These are phyloP conservation scores for Symphodus melops DNA, from an alignment of 2,113 vertebrate species.

Conservation along the genomic window DNA sequence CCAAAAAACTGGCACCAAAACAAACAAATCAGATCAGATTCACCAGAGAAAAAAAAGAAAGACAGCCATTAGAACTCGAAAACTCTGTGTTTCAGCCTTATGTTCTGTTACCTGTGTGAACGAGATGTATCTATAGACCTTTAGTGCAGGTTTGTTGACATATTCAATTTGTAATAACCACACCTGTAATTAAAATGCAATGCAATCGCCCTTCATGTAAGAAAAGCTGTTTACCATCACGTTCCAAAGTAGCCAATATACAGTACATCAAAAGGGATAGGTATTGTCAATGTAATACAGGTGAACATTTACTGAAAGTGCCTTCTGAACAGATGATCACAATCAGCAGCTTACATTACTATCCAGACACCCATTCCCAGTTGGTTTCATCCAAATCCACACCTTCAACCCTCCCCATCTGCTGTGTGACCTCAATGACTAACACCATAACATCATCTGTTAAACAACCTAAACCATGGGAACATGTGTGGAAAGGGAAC, in stretches of 20 bases:
- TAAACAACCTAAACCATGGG: neutral
- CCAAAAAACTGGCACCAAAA: too few relatives aligned
- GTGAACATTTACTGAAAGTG: neutral
- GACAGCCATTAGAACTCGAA: too few relatives aligned
- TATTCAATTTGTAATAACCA: too few relatives aligned
- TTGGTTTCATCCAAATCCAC: constrained; percentile 14
- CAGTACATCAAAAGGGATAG: neutral
- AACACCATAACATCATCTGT: too few relatives aligned
- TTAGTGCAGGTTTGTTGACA: too few relatives aligned
- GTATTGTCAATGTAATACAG: neutral
- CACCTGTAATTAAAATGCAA: neutral
- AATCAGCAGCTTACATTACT: neutral
- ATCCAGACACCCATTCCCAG: neutral
- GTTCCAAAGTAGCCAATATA: neutral
- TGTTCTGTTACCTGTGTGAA: too few relatives aligned
- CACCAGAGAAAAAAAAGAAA: too few relatives aligned
- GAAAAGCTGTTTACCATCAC: neutral
- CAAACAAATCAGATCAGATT: too few relatives aligned
- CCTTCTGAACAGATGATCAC: neutral
- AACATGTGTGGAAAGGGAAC: neutral
- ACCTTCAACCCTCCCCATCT: constrained; percentile 5
- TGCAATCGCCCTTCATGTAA: neutral
- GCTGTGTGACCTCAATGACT: neutral
- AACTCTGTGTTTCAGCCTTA: too few relatives aligned
- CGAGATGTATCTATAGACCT: too few relatives aligned